Evolutionary conservation across 2,888 invertebrate species (phyloP), one percentile per base, ranked within the genome.

Genomic region (Cataglyphis livida): DNA sequence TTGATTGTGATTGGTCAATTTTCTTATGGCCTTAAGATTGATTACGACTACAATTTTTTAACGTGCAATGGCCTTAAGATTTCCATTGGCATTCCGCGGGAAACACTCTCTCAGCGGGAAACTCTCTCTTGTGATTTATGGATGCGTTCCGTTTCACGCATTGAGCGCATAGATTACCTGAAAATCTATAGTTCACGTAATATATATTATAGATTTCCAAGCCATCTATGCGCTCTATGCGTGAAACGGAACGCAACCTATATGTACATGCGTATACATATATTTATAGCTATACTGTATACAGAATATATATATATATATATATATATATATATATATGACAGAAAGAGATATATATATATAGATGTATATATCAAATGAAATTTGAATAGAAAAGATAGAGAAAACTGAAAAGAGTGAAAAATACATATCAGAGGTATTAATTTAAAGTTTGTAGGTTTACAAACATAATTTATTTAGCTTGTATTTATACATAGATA

Each of bases 301-400:
- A 6, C 25, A 38, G 18, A 6, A 12, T 59, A 6, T 71, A 71
- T 41, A 59, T 59, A 28, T 73, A 59, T 21, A 21, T 21, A 25
- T 21, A 25, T 59, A 6, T 73, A 71, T 41, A 61, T 59, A n/a
- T 73, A 61, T 61, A 2, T 41, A 21, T 57, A 25, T 71, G 21
- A 57, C 59, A 73, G 28, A n/a, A 59, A 38, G 38, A 12, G 57
- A 35, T 1, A 32, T 32, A 32, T 32, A 32, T 32, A 32, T 32
- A 6, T 57, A 25, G 57, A 38, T 59, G 10, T 41, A n/a, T 59
- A 0, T 51, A 35, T 71, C 35, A 71, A 57, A 35, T 5, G 3
- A 21, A 6, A 28, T 73, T 57, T 57, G 21, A 21, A 57, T 12
- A 57, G 21, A 54, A 54, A 54, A 54, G 1, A 21, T 54, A 28